A percentile compares a stretch with the other conserved stretches of the same genome.
Conservation (phyloP, 2,888 invertebrate species). For the Eremobia ochroleuca region DNA sequence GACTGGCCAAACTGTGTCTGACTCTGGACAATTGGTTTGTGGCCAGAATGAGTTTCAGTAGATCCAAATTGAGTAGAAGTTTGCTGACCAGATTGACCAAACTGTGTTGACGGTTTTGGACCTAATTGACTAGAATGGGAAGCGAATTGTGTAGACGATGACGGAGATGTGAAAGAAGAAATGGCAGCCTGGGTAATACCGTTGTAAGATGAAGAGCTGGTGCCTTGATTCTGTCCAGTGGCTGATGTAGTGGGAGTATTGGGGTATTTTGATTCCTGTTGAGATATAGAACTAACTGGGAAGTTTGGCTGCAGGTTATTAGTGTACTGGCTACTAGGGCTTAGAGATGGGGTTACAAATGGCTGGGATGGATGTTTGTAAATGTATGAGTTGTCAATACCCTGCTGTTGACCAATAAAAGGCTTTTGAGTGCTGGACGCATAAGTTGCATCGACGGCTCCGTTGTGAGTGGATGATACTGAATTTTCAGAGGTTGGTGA, state of each 20-base stretch:
- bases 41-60: conserved; percentile 18
- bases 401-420: conserved; percentile 70
- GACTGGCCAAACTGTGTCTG: conserved; percentile 43
- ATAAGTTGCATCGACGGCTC: conserved; percentile 15
- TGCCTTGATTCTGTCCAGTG: conserved; percentile 47
- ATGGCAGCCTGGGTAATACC: conserved; percentile 68
- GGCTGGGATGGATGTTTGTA: conserved; percentile 80
- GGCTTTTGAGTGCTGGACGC: conserved; percentile 66
- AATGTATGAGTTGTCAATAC: conserved; percentile 77
- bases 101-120: conserved; percentile 50
- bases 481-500: not conserved
- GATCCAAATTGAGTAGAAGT: conserved; percentile 33
- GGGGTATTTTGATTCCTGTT: conserved; percentile 58
- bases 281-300: conserved; percentile 54
- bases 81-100: conserved; percentile 43
- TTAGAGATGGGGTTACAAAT: conserved; percentile 69
- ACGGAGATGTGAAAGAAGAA: conserved; percentile 78
- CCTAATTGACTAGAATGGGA: conserved; percentile 58
- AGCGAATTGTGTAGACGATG: conserved; percentile 57
- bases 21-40: conserved; percentile 46
- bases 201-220: conserved; percentile 61
- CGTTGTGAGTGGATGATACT: conserved; percentile 9
- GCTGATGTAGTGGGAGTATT: conserved; percentile 61
- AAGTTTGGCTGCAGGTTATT: conserved; percentile 21
- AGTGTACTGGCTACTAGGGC: conserved; percentile 23